These are phyloP conservation scores for Gopherus flavomarginatus DNA, from an alignment of 2,113 vertebrate species.

Conservation along the genomic window DNA sequence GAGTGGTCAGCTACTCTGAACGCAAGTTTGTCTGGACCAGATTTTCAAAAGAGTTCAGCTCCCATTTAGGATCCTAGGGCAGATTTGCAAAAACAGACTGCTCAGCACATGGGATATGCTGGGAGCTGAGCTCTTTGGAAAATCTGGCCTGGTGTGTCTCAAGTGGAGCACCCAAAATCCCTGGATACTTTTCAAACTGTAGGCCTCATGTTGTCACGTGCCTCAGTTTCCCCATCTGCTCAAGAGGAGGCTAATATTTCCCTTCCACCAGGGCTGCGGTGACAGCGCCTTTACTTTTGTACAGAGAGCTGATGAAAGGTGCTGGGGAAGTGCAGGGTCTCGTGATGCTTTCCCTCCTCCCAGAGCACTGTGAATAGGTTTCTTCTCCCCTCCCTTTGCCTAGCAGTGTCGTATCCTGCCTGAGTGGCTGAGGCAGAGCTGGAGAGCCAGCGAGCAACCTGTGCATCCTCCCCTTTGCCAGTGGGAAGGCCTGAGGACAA, in stretches of 20 bases:
- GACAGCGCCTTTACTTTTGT: neutral
- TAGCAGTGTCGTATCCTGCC: neutral
- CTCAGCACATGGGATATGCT: neutral
- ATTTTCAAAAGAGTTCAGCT: neutral
- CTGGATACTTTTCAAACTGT: neutral
- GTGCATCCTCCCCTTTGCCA: neutral
- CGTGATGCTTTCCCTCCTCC: neutral
- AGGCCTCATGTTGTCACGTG: neutral
- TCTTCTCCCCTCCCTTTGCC: neutral
- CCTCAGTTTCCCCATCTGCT: neutral
- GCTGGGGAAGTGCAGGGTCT: neutral
- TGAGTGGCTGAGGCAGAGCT: neutral
- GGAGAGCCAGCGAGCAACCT: neutral
- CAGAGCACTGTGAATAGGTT: neutral
- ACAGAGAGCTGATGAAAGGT: neutral
- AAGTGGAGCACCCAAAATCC: neutral
- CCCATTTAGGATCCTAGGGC: neutral
- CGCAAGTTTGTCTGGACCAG: neutral
- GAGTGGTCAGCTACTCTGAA: neutral
- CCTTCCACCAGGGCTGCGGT: neutral
- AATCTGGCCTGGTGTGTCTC: neutral
- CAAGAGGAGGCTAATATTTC: neutral
- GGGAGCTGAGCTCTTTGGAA: neutral
- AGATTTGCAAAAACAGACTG: neutral
- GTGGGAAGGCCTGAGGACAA: constrained; percentile 25